Conservation (phyloP, 23 tunicate species). For the Clavelina lepadiformis region DNA sequence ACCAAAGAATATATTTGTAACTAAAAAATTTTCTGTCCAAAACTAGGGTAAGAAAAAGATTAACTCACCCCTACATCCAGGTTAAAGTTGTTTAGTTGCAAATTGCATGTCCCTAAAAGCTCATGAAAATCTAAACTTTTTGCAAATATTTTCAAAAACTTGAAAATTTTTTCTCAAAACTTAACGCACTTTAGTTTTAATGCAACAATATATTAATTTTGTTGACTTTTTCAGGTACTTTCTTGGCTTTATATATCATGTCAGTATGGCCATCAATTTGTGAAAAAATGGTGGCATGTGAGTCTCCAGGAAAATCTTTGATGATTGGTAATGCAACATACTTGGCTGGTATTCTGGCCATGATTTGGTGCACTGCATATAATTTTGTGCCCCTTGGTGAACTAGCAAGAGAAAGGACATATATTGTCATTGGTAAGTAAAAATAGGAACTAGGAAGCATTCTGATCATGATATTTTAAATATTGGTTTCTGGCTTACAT, state of each 20-base stretch:
- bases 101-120: too few relatives aligned
- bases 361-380: conserved; percentile 80
- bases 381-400: conserved; percentile 75
- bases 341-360: conserved; percentile 35
- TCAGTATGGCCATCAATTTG: conserved; percentile 40
- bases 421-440: conserved; percentile 38
- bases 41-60: too few relatives aligned
- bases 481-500: too few relatives aligned
- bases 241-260: conserved; percentile 31
- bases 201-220: neutral
- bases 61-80: too few relatives aligned
- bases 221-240: conserved; percentile 6
- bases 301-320: conserved; percentile 37
- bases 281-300: conserved; percentile 17
- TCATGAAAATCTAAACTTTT: too few relatives aligned
- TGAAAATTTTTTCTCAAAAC: neutral
- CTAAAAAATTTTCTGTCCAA: too few relatives aligned
- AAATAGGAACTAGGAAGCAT: neutral
- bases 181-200: neutral
- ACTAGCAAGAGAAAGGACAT: conserved; percentile 64
- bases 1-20: too few relatives aligned
- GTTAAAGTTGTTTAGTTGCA: neutral
- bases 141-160: too few relatives aligned
- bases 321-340: conserved; percentile 12
- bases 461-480: too few relatives aligned